Conservation (phyloP, 2,888 invertebrate genomes). For the Malachius bipustulatus region DNA sequence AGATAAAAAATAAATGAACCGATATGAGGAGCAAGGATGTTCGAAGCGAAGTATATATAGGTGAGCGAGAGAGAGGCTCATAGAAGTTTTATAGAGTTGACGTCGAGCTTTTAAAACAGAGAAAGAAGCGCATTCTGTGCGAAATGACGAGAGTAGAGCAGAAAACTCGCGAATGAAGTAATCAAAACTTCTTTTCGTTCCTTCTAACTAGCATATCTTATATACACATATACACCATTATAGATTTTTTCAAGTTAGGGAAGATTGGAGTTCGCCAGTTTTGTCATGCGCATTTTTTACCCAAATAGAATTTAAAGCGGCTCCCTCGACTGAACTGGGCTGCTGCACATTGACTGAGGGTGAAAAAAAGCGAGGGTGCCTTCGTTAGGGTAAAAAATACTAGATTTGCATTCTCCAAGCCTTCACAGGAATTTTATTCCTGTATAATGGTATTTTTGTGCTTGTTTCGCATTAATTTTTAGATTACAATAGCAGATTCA, state of each 20-base stretch:
- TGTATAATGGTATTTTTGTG: no score
- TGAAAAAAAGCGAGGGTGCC: constrained; percentile 39
- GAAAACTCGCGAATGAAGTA: constrained; percentile 27
- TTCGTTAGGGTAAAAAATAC: constrained; percentile 39
- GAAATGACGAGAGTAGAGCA: constrained; percentile 17
- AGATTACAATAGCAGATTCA: neutral
- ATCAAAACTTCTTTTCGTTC: constrained; percentile 38
- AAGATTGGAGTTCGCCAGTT: constrained; percentile 32
- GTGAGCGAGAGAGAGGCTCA: neutral
- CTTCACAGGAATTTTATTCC: constrained; percentile 30
- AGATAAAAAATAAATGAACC: no score
- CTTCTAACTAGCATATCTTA: constrained; percentile 39
- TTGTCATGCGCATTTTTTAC: constrained; percentile 25
- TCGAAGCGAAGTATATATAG: neutral
- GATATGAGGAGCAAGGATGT: no score
- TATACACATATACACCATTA: constrained; percentile 39
- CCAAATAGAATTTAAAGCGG: constrained; percentile 23
- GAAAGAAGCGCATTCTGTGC: neutral
- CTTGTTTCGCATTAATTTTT: no score
- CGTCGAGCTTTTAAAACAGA: constrained; percentile 5
- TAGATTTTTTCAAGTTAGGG: constrained; percentile 39
- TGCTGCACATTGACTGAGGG: constrained; percentile 35
- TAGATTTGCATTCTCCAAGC: constrained; percentile 38
- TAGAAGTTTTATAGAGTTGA: neutral
- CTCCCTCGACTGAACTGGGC: constrained; percentile 24